phyloP scores from a whole-genome alignment of 2,113 vertebrate genomes.

The Pterocles burchelli region DNA sequence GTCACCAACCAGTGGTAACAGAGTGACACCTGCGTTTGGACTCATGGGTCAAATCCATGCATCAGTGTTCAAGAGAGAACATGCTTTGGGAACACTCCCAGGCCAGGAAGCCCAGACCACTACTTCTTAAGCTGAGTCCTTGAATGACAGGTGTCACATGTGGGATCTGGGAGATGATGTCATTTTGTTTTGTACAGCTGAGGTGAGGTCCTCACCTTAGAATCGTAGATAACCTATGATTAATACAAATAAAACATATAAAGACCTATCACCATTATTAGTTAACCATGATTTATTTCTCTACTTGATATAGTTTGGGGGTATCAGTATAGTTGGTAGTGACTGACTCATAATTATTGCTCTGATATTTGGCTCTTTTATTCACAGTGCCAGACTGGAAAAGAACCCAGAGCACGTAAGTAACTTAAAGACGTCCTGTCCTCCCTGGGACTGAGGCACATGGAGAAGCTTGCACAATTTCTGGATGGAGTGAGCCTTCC shows the following conservation, averaged over 20 bases:
- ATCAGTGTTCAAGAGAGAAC: neutral
- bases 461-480: neutral
- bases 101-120: no score
- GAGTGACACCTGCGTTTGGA: neutral
- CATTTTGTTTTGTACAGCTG: neutral
- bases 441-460: neutral
- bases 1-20: neutral
- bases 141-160: neutral
- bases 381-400: neutral
- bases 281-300: neutral
- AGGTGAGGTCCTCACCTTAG: neutral
- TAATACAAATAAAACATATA: neutral
- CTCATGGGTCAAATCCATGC: neutral
- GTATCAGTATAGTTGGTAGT: neutral
- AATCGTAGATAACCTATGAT: neutral
- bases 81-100: neutral
- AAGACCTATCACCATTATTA: neutral
- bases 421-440: neutral
- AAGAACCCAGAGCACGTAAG: rapidly evolving
- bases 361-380: neutral
- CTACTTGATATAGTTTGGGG: neutral
- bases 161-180: neutral
- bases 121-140: neutral
- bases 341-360: neutral
- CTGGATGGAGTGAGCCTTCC: neutral